Percentiles rank a stretch among this genome's conserved stretches.
These are phyloP conservation scores for Rallus limicola DNA, from an alignment of 2,113 vertebrate species.

Conservation along the genomic window DNA sequence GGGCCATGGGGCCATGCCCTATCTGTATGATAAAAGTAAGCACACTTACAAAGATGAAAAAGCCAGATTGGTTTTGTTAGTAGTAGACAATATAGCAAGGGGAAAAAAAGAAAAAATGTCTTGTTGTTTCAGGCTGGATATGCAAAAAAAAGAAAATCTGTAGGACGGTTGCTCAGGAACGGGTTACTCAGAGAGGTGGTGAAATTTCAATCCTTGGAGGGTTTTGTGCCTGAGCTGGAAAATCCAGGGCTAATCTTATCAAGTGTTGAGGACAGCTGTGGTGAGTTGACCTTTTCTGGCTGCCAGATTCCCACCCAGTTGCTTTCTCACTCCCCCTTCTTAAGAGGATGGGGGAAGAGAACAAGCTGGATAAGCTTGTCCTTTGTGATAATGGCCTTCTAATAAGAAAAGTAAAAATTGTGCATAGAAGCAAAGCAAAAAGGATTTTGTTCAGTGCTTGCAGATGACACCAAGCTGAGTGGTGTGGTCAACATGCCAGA, in stretches of 20 bases:
- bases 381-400: not conserved
- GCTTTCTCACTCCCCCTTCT: not conserved
- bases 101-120: not conserved
- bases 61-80: not conserved
- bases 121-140: not conserved
- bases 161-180: not conserved
- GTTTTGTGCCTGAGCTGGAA: not conserved
- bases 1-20: accelerated
- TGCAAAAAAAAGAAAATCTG: not conserved
- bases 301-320: not conserved
- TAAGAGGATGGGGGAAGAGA: not conserved
- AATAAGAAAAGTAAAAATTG: not conserved
- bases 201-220: not conserved
- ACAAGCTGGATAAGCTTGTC: not conserved
- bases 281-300: not conserved
- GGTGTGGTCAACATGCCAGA: too few species aligned
- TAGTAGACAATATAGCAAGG: not conserved
- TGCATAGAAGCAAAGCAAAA: accelerated
- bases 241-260: not conserved
- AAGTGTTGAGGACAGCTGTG: not conserved
- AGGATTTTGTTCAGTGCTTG: not conserved
- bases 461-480: too few species aligned
- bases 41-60: not conserved
- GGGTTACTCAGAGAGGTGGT: not conserved
- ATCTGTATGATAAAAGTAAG: not conserved